Evolutionary conservation across 1,140 invertebrate genomes (phyloP), one percentile per base, ranked within the genome.

Genomic region (Papilio polytes): DNA sequence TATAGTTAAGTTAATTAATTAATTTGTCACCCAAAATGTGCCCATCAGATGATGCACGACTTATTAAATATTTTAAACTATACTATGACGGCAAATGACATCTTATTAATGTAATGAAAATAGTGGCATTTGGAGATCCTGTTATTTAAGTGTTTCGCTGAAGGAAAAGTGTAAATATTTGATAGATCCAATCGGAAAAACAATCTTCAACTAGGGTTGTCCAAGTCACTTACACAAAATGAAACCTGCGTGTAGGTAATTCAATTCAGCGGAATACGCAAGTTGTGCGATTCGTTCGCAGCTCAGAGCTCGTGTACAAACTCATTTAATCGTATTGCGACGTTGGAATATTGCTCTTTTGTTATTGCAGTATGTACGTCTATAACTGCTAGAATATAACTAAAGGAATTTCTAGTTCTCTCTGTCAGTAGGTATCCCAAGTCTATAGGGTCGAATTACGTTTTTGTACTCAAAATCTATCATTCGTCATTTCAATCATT

Each of bases 261-360:
- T 74, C 44, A 74, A 26, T 74, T 51, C 44, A 48, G n/a, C 46
- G 44, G 73, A 74, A 74, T 51, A 51, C 44, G 20, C 20, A 74
- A 51, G 73, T 74, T 74, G 18, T 22, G 20, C 20, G 20, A 48
- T 74, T 74, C 73, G 66, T 31, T 74, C 44, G 46, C 46, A 51
- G 73, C 44, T 66, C 26, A 36, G 13, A 79, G 63, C 78, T 74
- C 59, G 81, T 81, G 74, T 80, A 83, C 82, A 84, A 84, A 83
- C 79, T 82, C 80, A 82, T 84, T 83, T 83, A 78, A 82, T 26
- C 73, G 46, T 51, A 22, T 51, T 46, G 20, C 41, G 73, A 74
- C 20, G 12, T 22, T 44, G 9, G 46, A 46, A 46, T 48, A 74
- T 74, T 51, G 70, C 77, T 63, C 80, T 83, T 83, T 81, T 78